Conservation (phyloP, 2,797 vertebrate genomes). For the Psittacula echo region DNA sequence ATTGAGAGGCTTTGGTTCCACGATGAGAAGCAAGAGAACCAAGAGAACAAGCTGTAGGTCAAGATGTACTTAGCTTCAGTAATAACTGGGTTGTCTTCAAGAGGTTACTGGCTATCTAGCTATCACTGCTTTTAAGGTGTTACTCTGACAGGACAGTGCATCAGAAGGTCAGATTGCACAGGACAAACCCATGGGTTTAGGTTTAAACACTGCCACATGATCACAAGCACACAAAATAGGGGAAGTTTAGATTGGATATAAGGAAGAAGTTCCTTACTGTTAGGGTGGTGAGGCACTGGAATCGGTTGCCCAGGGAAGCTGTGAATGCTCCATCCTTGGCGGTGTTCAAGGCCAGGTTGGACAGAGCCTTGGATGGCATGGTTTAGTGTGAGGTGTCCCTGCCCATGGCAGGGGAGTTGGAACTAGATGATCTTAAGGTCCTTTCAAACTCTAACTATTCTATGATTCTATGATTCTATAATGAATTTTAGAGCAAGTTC, state of each 20-base stretch:
- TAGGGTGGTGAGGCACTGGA: too few relatives aligned
- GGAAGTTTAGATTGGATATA: too few relatives aligned
- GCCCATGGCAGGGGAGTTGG: too few relatives aligned
- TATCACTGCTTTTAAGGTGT: not conserved
- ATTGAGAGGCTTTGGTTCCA: not conserved
- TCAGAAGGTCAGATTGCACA: not conserved
- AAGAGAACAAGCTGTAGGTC: not conserved
- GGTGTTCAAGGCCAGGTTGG: too few relatives aligned
- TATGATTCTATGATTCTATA: too few relatives aligned
- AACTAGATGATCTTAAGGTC: too few relatives aligned
- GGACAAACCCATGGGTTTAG: fast-evolving
- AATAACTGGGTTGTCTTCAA: not conserved
- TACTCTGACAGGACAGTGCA: not conserved
- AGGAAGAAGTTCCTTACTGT: too few relatives aligned
- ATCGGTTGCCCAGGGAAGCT: too few relatives aligned
- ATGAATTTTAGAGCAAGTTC: not conserved
- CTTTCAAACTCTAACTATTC: too few relatives aligned
- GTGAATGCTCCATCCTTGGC: too few relatives aligned
- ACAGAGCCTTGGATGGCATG: too few relatives aligned
- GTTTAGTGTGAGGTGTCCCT: too few relatives aligned
- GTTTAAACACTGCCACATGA: not conserved
- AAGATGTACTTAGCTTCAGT: not conserved
- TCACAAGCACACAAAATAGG: not conserved
- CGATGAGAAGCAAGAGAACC: not conserved
- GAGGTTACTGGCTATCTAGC: not conserved